These are phyloP conservation scores for Seriola quinqueradiata DNA, from an alignment of 2,113 vertebrate species.

Conservation along the genomic window DNA sequence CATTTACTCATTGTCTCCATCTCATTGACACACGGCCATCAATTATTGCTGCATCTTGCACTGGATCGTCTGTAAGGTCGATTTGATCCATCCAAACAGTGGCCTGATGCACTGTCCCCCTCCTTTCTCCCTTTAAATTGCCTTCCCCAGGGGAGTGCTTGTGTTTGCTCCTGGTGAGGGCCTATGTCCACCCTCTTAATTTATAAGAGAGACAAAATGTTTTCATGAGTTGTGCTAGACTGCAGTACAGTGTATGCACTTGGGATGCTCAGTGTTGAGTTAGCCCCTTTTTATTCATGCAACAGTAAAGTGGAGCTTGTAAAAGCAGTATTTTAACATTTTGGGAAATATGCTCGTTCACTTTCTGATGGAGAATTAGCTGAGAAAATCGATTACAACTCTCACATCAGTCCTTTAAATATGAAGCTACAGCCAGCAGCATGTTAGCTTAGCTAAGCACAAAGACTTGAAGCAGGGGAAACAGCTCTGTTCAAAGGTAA, in stretches of 20 bases:
- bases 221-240: constrained; percentile 72
- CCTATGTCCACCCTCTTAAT: constrained; percentile 70
- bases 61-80: constrained; percentile 75
- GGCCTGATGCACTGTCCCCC: constrained; percentile 59
- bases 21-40: constrained; percentile 78
- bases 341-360: constrained; percentile 23
- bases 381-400: background rate
- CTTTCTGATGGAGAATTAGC: background rate
- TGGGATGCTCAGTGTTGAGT: background rate
- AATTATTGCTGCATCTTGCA: constrained; percentile 73
- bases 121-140: constrained; percentile 66
- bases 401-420: constrained; percentile 12
- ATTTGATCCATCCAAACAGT: constrained; percentile 71
- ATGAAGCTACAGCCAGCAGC: background rate
- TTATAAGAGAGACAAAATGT: constrained; percentile 82
- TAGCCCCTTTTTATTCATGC: constrained; percentile 11
- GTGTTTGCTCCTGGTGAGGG: constrained; percentile 67
- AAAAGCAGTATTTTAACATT: constrained; percentile 23
- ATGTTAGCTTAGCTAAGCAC: background rate
- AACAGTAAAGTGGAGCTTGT: constrained; percentile 32
- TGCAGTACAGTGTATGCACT: background rate
- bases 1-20: constrained; percentile 78
- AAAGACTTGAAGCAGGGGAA: background rate
- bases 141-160: constrained; percentile 80
- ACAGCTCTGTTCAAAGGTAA: background rate